Conservation (phyloP, 1,140 invertebrate genomes). For the Anadara kagoshimensis region DNA sequence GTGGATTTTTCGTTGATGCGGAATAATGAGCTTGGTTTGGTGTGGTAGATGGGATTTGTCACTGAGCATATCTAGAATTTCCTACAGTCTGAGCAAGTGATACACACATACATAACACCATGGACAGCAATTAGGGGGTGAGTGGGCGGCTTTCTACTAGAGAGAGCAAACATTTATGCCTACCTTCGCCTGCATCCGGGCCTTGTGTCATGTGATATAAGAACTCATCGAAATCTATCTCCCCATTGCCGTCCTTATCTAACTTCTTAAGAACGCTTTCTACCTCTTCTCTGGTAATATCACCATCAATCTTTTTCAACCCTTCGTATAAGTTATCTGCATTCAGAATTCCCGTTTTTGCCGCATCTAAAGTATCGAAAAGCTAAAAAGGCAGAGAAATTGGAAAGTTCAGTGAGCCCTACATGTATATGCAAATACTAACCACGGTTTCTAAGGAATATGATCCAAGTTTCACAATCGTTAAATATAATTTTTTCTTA, state of each 20-base stretch:
- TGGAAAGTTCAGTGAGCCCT: neutral
- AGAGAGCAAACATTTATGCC: neutral
- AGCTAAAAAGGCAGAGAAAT: slow-evolving; percentile 33
- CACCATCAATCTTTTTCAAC: slow-evolving; percentile 65
- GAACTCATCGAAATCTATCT: slow-evolving; percentile 70
- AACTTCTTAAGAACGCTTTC: slow-evolving; percentile 63
- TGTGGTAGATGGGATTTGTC: no score
- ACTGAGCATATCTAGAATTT: no score
- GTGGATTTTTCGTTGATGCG: no score
- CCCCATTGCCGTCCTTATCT: slow-evolving; percentile 68
- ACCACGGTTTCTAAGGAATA: no score
- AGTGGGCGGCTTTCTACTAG: no score
- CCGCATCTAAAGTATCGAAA: slow-evolving; percentile 57
- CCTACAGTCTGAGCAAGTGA: no score
- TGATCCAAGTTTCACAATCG: no score
- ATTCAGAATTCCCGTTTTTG: slow-evolving; percentile 56
- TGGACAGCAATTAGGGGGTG: no score
- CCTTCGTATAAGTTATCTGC: slow-evolving; percentile 64
- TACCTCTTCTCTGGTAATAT: slow-evolving; percentile 65
- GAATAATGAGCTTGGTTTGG: no score
- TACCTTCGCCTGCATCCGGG: slow-evolving; percentile 11
- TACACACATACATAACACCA: no score
- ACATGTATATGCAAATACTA: neutral
- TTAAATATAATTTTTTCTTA: no score
- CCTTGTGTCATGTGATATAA: slow-evolving; percentile 52